Evolutionary conservation across 1,140 invertebrate genomes (phyloP).

Genomic region (Anastrepha ludens): DNA sequence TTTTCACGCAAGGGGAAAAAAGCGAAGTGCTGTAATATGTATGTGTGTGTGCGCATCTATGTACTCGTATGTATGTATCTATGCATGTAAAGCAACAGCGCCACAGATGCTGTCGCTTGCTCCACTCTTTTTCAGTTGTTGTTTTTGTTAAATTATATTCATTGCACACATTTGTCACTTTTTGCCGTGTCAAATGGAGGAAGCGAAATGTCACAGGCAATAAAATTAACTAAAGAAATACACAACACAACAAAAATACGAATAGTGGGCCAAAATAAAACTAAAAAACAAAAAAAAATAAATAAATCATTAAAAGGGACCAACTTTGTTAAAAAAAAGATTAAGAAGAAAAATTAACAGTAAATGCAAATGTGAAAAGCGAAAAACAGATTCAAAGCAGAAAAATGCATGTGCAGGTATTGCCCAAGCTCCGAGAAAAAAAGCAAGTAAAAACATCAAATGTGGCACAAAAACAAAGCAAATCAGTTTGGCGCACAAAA

Average conservation of each 20-base stretch:
- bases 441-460: background rate
- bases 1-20: background rate
- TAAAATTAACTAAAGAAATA: constrained; percentile 32
- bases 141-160: background rate
- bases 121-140: background rate
- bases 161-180: constrained; percentile 35
- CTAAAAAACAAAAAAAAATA: background rate
- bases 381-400: background rate
- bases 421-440: background rate
- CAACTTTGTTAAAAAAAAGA: background rate
- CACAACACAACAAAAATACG: background rate
- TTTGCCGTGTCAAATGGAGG: constrained; percentile 43
- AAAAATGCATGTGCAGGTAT: background rate
- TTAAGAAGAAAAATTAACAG: background rate
- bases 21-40: background rate
- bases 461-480: background rate
- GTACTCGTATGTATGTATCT: too few relatives aligned
- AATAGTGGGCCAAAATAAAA: background rate
- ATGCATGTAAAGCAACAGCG: background rate
- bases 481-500: background rate
- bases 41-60: too few relatives aligned
- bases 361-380: constrained; percentile 9
- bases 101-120: background rate
- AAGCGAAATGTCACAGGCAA: constrained; percentile 37
- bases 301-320: background rate